Evolutionary conservation across 2,113 vertebrate genomes (phyloP).

Genomic region (Pavo muticus): DNA sequence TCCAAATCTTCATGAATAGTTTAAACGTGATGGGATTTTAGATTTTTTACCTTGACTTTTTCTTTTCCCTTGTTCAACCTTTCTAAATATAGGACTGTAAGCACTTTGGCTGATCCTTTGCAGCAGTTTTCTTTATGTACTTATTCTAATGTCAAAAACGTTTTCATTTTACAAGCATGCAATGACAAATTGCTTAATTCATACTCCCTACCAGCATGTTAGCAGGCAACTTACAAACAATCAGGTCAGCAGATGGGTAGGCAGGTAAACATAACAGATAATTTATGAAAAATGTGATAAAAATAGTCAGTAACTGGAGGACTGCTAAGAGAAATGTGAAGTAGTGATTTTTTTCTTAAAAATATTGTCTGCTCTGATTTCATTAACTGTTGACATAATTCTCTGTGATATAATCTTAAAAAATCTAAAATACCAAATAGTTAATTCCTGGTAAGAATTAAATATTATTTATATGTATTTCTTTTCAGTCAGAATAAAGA

Average conservation of each 20-base stretch:
- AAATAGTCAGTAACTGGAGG: background rate
- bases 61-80: background rate
- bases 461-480: background rate
- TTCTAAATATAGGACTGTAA: background rate
- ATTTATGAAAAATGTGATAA: slow-evolving; percentile 12
- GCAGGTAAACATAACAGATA: background rate
- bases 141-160: background rate
- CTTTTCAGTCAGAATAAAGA: background rate
- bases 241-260: slow-evolving; percentile 20
- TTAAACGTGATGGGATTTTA: background rate
- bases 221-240: slow-evolving; percentile 20
- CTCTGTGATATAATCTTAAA: background rate
- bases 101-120: background rate
- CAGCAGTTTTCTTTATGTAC: background rate
- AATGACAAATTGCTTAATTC: slow-evolving; percentile 13
- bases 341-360: background rate
- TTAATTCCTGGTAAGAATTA: background rate
- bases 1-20: background rate
- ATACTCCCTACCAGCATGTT: slow-evolving; percentile 2
- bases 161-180: background rate
- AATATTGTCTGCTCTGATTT: background rate
- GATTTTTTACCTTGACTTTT: background rate
- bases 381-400: background rate
- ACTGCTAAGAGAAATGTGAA: background rate
- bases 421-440: background rate